Evolutionary conservation across 2,888 invertebrate genomes (phyloP).

Genomic region (Pycnomerus fuliginosus): DNA sequence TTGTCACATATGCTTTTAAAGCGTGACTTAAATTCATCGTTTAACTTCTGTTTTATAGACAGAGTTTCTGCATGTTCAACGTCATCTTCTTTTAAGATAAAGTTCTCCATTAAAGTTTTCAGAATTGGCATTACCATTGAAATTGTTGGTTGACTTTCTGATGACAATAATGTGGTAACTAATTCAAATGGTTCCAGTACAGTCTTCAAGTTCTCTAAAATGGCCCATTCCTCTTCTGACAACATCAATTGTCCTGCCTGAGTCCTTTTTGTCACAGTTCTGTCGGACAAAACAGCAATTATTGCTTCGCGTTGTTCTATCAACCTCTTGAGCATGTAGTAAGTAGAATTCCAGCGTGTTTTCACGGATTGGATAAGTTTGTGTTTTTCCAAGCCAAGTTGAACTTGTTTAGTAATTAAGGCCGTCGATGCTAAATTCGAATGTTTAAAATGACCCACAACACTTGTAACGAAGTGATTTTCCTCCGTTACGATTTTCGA

Average conservation of each 20-base stretch:
- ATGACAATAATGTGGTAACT: not conserved
- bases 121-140: not conserved
- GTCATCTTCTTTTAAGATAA: not conserved
- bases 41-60: not conserved
- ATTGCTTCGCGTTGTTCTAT: not conserved
- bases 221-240: not conserved
- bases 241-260: not conserved
- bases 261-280: not conserved
- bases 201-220: not conserved
- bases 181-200: not conserved
- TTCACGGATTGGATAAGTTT: not conserved
- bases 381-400: not conserved
- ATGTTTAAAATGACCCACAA: not conserved
- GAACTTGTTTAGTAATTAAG: not conserved
- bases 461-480: no score
- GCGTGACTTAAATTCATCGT: slow-evolving; percentile 1
- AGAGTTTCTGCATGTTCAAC: not conserved
- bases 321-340: not conserved
- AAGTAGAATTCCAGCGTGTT: not conserved
- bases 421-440: not conserved
- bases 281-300: not conserved
- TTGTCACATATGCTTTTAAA: slow-evolving; percentile 5
- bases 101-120: not conserved
- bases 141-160: not conserved
- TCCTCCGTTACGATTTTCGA: no score